Conservation (phyloP, 2,113 vertebrate species). For the Anser cygnoides region DNA sequence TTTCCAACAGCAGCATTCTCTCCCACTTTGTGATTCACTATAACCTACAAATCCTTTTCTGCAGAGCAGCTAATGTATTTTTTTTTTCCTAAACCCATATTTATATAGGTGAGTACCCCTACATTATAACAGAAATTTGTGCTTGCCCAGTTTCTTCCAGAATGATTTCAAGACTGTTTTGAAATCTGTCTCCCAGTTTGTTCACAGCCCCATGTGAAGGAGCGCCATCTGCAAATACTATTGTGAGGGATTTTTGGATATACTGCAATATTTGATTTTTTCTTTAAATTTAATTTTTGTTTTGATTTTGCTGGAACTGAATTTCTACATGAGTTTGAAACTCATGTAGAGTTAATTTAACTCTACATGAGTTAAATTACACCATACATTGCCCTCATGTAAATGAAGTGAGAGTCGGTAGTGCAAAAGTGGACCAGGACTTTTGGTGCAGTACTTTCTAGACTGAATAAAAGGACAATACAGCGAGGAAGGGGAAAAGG, state of each 20-base stretch:
- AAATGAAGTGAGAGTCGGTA: background rate
- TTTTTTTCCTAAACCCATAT: background rate
- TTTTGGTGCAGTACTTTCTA: background rate
- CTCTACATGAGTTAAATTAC: background rate
- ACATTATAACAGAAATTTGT: background rate
- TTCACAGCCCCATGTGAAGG: background rate
- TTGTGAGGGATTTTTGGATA: background rate
- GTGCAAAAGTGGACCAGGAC: background rate
- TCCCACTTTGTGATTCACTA: background rate
- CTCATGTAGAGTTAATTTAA: too few species aligned
- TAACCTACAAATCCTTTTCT: background rate
- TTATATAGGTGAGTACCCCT: background rate
- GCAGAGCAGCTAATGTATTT: background rate
- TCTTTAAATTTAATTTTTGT: background rate
- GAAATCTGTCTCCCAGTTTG: background rate
- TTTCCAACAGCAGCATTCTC: background rate
- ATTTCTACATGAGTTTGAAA: background rate
- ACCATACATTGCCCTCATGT: background rate
- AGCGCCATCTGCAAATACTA: background rate
- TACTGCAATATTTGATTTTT: background rate
- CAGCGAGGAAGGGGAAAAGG: background rate
- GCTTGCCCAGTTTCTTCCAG: fast-evolving
- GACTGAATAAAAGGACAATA: background rate
- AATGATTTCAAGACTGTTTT: background rate
- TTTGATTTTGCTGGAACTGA: background rate